A percentile compares a stretch with the other conserved stretches of the same genome.
These are phyloP conservation scores for Melinaea menophilus DNA, from an alignment of 2,888 invertebrate species.

Conservation along the genomic window DNA sequence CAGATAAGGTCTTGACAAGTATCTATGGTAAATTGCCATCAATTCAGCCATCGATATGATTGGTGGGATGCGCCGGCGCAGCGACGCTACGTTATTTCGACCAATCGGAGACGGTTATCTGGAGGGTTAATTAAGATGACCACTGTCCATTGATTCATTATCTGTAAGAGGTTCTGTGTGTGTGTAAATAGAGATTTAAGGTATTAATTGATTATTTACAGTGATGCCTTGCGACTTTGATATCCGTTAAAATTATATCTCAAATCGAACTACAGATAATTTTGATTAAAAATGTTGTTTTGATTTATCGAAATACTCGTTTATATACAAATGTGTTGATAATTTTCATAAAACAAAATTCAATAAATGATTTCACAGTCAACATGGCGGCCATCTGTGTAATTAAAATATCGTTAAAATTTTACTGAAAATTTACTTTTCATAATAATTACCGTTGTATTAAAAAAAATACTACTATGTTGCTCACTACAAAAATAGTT, in stretches of 20 bases:
- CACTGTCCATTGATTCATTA: constrained; percentile 23
- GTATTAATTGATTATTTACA: not conserved
- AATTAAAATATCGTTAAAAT: too few species aligned
- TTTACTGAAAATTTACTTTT: too few species aligned
- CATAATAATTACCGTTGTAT: too few species aligned
- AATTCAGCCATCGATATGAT: constrained; percentile 12
- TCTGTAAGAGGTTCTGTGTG: not conserved
- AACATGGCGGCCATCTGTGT: too few species aligned
- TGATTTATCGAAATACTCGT: not conserved
- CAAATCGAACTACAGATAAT: too few species aligned
- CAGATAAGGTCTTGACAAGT: constrained; percentile 14
- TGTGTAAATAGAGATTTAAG: constrained; percentile 1
- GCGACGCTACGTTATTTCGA: constrained; percentile 10
- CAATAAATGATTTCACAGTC: too few species aligned
- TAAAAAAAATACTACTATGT: too few species aligned
- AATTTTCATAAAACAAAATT: too few species aligned
- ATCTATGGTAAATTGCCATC: constrained; percentile 12
- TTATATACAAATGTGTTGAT: not conserved
- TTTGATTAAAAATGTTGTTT: too few species aligned
- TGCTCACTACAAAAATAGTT: too few species aligned
- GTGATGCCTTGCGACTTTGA: too few species aligned
- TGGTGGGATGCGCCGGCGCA: constrained; percentile 13
- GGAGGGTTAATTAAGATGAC: constrained; percentile 23
- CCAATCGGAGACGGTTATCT: constrained; percentile 13
- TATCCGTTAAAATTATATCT: too few species aligned